Conservation (phyloP, 92 coral and sea anemone species). For the Palythoa caribaeorum region DNA sequence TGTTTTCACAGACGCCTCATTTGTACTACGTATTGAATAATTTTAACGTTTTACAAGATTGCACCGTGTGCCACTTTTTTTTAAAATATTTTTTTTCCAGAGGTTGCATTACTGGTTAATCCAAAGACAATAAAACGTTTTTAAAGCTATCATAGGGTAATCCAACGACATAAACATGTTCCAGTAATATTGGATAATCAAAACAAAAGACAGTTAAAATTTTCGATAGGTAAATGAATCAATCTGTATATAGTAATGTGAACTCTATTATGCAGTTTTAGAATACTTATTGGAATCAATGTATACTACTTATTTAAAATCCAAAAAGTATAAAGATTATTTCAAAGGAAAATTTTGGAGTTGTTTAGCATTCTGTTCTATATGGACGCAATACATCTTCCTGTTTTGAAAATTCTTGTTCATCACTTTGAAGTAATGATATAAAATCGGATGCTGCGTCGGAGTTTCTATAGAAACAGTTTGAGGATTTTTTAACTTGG, state of each 20-base stretch:
- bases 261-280: background rate
- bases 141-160: too few species aligned
- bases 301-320: background rate
- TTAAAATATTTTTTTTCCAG: background rate
- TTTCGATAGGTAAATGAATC: background rate
- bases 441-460: too few species aligned
- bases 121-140: too few species aligned
- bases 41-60: conserved; percentile 1
- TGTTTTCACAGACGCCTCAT: background rate
- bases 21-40: background rate
- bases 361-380: background rate
- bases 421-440: background rate
- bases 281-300: background rate
- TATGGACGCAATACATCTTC: background rate
- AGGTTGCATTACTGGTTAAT: background rate
- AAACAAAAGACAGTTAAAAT: background rate
- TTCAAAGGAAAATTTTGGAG: conserved; percentile 6
- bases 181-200: background rate
- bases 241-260: background rate
- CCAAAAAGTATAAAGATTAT: background rate
- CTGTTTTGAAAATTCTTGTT: background rate
- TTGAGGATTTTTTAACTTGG: too few species aligned
- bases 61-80: background rate
- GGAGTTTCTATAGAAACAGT: too few species aligned
- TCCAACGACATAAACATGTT: background rate